A percentile compares a stretch with the other conserved stretches of the same genome.
Evolutionary conservation across 2,113 vertebrate species (phyloP).

Genomic region (Junco hyemalis): DNA sequence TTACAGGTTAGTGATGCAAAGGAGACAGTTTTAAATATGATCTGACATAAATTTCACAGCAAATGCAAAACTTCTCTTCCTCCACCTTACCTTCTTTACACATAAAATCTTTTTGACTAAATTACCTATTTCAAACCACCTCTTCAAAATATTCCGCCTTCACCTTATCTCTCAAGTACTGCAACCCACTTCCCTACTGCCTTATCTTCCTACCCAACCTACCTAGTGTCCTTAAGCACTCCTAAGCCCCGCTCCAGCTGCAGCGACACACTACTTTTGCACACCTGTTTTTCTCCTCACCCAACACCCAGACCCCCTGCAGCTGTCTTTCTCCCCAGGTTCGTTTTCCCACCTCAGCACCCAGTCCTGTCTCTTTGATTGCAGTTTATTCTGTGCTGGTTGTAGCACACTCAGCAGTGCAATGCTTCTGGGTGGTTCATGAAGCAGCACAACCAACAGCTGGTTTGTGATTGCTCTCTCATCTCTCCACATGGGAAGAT

Average conservation of each 20-base stretch:
- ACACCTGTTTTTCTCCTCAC: not conserved
- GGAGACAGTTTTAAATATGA: not conserved
- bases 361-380: not conserved
- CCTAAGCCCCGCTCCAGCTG: not conserved
- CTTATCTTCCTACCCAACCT: not conserved
- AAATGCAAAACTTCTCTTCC: not conserved
- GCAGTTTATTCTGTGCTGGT: not conserved
- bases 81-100: not conserved
- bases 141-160: not conserved
- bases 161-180: not conserved
- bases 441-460: not conserved
- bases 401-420: not conserved
- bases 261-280: not conserved
- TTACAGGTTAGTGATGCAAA: not conserved
- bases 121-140: not conserved
- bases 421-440: not conserved
- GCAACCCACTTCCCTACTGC: not conserved
- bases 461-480: not conserved
- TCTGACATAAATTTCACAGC: not conserved
- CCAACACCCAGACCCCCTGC: not conserved
- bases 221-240: not conserved
- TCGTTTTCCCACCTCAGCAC: not conserved
- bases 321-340: not conserved
- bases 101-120: not conserved
- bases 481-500: not conserved